Base-by-base conservation (phyloP, 2,113 vertebrate genomes). In the Carlito syrichta region DNA sequence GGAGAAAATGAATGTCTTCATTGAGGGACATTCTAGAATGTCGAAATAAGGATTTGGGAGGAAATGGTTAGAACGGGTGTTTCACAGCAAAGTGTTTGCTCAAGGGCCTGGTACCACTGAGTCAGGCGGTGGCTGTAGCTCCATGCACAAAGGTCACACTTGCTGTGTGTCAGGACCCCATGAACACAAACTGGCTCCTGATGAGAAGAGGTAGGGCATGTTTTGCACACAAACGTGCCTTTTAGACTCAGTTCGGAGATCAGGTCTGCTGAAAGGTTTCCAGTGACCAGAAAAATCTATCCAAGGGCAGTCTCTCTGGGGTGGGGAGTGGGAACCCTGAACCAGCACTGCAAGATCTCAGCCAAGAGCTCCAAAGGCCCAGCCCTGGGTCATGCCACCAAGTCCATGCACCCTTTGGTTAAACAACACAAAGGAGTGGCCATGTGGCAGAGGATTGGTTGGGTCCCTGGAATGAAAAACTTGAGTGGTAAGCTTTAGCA, bases 241-340 rank as follows among this genome's bases (percentile, higher is more conserved):
- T n/a, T 95, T 78, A 66, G 91, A 81, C 38, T 79, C 20, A 17
- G 52, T 73, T 82, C 45, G 68, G 56, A 93, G 69, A 74, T 84
- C 60, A 74, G 20, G 60, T 89, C 73, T 89, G 84, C 32, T 60
- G 22, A 91, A 62, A 76, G 45, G 81, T 84, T 95, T 95, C 96
- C 23, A 32, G 5, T 87, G 50, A 78, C 69, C 74, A 90, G 54
- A 81, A 92, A 85, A 71, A 43, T 94, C 78, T 82, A 25, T 12
- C 25, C n/a, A 40, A 86, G 40, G 9, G 7, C 69, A 30, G 6
- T 7, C 89, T 96, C 79, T 58, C 38, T 71, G 13, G 50, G 11
- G 23, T 25, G 23, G 82, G 32, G 22, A 13, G 43, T 43, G 27
- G n/a, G 38, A 48, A 82, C 32, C 50, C 68, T 85, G 25, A 58